Conservation (phyloP, 2,113 vertebrate genomes). For the Cyprinus carpio region DNA sequence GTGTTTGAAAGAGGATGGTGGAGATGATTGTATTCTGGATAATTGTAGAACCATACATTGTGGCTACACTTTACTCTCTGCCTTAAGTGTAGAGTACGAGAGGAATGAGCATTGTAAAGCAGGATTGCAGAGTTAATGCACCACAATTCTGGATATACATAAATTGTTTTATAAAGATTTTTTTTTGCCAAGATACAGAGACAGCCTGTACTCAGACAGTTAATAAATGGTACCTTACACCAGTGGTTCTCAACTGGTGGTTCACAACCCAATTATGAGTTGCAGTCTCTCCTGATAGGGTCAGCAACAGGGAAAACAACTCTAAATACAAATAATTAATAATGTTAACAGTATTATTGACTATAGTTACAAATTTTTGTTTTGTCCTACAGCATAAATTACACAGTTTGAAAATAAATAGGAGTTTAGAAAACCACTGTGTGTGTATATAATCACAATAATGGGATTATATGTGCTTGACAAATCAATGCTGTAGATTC, state of each 20-base stretch:
- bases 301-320: not conserved
- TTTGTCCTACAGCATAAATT: too few species aligned
- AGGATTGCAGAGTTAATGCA: conserved; percentile 27
- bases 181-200: not conserved
- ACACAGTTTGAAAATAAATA: too few species aligned
- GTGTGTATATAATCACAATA: not conserved
- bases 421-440: too few species aligned
- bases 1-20: not conserved
- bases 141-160: conserved; percentile 1
- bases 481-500: not conserved
- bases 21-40: too few species aligned
- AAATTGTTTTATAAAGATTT: conserved; percentile 28
- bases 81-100: not conserved
- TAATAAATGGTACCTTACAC: conserved; percentile 24
- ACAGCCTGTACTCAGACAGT: not conserved
- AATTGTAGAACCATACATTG: not conserved
- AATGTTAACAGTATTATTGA: not conserved
- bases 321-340: not conserved
- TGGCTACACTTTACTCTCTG: not conserved
- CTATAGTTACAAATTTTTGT: not conserved
- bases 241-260: not conserved
- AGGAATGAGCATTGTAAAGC: conserved; percentile 26
- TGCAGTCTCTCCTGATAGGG: not conserved
- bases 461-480: not conserved
- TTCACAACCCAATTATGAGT: not conserved